These are phyloP conservation scores for Ditula angustiorana DNA, from an alignment of 2,888 invertebrate species.

Conservation along the genomic window DNA sequence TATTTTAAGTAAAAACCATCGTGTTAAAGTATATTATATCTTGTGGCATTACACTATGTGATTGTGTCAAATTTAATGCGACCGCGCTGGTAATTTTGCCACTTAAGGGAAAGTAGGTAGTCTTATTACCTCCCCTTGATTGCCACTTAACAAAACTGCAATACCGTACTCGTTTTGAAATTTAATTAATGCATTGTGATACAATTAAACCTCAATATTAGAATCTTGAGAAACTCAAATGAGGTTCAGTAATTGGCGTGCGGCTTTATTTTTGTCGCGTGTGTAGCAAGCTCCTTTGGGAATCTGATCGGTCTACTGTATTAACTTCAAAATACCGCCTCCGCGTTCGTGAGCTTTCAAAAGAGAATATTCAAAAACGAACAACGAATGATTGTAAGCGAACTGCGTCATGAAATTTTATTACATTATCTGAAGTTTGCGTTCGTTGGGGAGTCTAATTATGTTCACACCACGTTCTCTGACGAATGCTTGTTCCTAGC, in stretches of 20 bases:
- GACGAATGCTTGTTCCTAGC: no score
- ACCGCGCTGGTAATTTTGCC: not conserved
- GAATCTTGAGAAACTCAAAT: not conserved
- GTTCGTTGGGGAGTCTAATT: no score
- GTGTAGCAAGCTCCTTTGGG: not conserved
- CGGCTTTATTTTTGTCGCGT: not conserved
- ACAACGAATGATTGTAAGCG: not conserved
- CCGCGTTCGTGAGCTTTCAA: not conserved
- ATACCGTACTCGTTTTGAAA: not conserved
- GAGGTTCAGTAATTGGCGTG: not conserved
- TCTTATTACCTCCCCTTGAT: not conserved
- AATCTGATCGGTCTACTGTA: slow-evolving; percentile 9
- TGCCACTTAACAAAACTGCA: not conserved
- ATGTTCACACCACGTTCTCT: no score
- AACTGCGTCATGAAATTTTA: no score
- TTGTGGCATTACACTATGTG: not conserved
- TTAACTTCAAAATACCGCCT: not conserved
- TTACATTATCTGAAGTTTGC: no score
- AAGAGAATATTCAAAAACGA: not conserved
- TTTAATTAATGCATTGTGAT: slow-evolving; percentile 2
- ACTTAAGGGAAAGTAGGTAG: not conserved
- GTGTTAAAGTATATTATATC: slow-evolving; percentile 34
- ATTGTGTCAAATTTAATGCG: slow-evolving; percentile 13
- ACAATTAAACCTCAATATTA: slow-evolving; percentile 1
- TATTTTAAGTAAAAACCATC: slow-evolving; percentile 44